Percentiles rank a stretch among this genome's conserved stretches.
Conservation (phyloP, 2,797 vertebrate genomes). For the Pristis pectinata region DNA sequence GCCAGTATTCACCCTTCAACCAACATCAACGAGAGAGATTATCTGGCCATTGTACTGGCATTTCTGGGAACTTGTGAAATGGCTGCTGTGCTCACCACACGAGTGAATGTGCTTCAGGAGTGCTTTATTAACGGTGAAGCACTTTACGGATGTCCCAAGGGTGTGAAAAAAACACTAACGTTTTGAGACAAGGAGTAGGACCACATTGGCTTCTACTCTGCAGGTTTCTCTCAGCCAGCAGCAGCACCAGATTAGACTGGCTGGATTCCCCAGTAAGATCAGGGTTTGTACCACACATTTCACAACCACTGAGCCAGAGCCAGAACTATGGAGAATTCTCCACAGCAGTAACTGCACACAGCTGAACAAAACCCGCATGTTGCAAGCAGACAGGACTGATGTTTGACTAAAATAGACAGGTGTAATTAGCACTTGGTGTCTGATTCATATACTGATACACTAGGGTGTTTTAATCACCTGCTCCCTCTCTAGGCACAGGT, state of each 20-base stretch:
- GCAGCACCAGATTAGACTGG: no score
- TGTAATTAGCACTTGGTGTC: conserved; percentile 16
- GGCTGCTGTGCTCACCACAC: not conserved
- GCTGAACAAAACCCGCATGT: not conserved
- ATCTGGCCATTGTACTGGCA: no score
- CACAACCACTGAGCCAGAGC: not conserved
- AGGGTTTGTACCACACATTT: no score
- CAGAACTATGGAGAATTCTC: not conserved
- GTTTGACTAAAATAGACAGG: not conserved
- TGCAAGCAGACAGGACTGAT: not conserved
- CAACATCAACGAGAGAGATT: no score
- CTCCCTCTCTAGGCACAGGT: not conserved
- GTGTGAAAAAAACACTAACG: no score
- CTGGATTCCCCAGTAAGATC: no score
- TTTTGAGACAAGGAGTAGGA: no score
- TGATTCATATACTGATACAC: not conserved
- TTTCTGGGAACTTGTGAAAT: no score
- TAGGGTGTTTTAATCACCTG: not conserved
- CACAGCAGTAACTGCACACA: not conserved
- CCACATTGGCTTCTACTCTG: no score
- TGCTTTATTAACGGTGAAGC: not conserved
- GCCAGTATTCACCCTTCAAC: no score
- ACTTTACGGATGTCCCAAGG: not conserved
- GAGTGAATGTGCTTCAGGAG: not conserved
- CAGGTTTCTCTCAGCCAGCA: no score